phyloP scores from a whole-genome alignment of 2,888 invertebrate species.

The Aporophyla lueneburgensis region DNA sequence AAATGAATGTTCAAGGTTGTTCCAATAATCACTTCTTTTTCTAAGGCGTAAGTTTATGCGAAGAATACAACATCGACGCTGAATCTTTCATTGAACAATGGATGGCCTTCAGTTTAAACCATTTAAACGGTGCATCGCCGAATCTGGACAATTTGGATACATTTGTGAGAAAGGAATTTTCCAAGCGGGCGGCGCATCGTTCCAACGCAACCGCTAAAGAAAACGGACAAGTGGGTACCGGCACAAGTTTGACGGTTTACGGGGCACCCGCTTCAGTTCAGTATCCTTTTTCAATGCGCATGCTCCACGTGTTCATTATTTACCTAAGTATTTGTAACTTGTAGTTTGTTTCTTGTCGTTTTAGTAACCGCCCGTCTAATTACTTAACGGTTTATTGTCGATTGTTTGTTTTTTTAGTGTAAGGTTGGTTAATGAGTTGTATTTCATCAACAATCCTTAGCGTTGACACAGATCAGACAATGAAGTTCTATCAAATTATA shows the following conservation, averaged over 20 bases:
- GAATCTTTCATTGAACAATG: conserved; percentile 94
- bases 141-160: conserved; percentile 90
- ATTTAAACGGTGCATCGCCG: conserved; percentile 91
- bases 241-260: conserved; percentile 84
- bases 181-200: conserved; percentile 85
- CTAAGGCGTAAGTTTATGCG: conserved; percentile 92
- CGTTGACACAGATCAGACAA: conserved; percentile 82
- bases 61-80: conserved; percentile 91
- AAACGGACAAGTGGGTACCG: conserved; percentile 81
- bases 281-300: conserved; percentile 86
- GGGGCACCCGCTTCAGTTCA: conserved; percentile 78
- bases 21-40: conserved; percentile 80
- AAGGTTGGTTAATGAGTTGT: conserved; percentile 35
- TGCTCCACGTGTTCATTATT: conserved; percentile 80
- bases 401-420: conserved; percentile 53
- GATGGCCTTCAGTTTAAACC: conserved; percentile 94
- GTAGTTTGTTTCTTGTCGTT: conserved; percentile 28
- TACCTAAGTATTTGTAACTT: conserved; percentile 54
- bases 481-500: conserved; percentile 86
- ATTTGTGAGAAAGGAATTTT: conserved; percentile 92
- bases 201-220: conserved; percentile 80
- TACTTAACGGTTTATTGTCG: conserved; percentile 54
- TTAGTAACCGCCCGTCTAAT: conserved; percentile 19
- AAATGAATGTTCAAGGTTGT: conserved; percentile 89
- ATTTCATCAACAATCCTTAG: conserved; percentile 72